Percentiles rank a stretch among this genome's conserved stretches.
Evolutionary conservation across 2,797 vertebrate species (phyloP).

Genomic region (Pristis pectinata): DNA sequence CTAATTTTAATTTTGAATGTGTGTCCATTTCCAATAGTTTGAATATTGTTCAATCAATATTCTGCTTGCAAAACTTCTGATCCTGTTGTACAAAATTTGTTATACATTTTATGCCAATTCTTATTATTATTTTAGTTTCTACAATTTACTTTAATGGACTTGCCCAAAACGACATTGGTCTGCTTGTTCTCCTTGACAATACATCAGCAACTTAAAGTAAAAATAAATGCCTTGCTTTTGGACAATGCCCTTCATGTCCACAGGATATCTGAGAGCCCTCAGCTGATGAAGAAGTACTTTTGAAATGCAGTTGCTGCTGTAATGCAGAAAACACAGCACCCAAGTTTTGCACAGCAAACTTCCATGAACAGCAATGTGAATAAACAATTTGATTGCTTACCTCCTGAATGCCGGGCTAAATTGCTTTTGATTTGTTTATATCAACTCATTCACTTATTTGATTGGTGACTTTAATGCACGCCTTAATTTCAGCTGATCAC

Average conservation of each 20-base stretch:
- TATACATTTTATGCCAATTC: background rate
- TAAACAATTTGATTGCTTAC: background rate
- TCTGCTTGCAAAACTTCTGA: background rate
- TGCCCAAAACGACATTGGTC: background rate
- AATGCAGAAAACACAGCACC: background rate
- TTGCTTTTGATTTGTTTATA: background rate
- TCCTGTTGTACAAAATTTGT: background rate
- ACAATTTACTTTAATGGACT: background rate
- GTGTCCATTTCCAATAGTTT: background rate
- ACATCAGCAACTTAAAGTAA: background rate
- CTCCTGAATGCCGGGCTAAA: background rate
- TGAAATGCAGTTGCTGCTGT: background rate
- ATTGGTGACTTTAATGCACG: background rate
- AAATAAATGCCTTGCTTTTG: background rate
- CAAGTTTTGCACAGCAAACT: background rate
- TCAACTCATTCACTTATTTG: background rate
- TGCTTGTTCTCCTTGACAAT: background rate
- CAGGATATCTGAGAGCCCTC: background rate
- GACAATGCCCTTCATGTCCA: no score
- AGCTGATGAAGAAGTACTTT: background rate
- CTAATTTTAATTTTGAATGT: background rate
- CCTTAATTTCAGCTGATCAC: no score
- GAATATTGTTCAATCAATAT: background rate
- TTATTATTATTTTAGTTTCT: background rate
- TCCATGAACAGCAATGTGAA: background rate